Conservation (phyloP, 2,113 vertebrate species). For the Ictidomys tridecemlineatus region DNA sequence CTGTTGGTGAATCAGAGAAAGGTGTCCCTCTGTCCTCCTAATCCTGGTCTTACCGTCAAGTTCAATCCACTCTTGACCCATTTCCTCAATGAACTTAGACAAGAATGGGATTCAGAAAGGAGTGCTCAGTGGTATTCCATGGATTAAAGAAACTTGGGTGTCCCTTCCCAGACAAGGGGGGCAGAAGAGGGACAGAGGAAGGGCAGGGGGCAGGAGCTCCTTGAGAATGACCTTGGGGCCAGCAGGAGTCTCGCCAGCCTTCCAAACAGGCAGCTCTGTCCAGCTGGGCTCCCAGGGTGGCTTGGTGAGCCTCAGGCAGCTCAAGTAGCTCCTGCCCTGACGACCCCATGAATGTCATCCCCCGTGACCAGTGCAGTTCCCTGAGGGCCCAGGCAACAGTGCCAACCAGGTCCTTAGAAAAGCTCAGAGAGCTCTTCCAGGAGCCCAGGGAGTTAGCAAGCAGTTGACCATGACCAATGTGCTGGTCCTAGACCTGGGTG, state of each 20-base stretch:
- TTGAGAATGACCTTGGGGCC: neutral
- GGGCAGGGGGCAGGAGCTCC: neutral
- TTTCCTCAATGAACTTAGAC: conserved; percentile 1
- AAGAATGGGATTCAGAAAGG: neutral
- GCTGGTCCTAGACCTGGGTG: neutral
- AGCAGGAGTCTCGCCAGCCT: rapidly evolving
- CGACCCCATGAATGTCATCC: neutral
- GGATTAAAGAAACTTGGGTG: neutral
- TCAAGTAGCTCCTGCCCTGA: neutral
- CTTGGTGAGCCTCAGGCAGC: neutral
- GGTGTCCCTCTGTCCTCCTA: neutral
- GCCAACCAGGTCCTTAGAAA: rapidly evolving
- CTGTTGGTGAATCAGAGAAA: neutral
- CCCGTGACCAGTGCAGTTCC: no score
- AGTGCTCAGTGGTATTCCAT: neutral
- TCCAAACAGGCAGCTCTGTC: neutral
- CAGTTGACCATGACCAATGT: neutral
- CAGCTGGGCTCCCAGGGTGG: neutral
- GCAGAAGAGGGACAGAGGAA: neutral
- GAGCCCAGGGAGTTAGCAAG: neutral
- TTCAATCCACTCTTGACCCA: neutral
- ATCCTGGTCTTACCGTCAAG: neutral
- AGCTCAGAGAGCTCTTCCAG: neutral
- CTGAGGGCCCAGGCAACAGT: neutral
- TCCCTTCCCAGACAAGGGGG: neutral